Percentiles rank a stretch among this genome's conserved stretches.
Conservation (phyloP, 1,140 invertebrate genomes). For the Yoshiicerus persimilis region DNA sequence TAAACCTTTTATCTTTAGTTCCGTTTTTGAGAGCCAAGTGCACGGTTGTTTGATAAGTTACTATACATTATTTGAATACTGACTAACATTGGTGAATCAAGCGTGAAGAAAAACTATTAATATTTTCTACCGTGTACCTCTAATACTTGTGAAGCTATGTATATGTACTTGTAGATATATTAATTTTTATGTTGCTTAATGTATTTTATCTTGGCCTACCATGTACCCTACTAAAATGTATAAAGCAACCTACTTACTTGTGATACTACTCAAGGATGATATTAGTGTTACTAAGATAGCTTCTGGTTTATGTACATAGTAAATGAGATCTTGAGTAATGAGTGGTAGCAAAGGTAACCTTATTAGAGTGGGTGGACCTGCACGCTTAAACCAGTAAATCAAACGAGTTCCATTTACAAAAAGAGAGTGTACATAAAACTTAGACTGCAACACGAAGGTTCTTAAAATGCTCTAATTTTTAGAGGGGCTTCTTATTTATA, state of each 20-base stretch:
- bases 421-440: not conserved
- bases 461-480: slow-evolving; percentile 8
- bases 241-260: not conserved
- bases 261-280: not conserved
- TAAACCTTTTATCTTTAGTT: too few species aligned
- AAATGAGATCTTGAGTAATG: slow-evolving; percentile 6
- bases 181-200: not conserved
- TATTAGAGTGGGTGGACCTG: not conserved
- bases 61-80: too few species aligned
- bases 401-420: not conserved
- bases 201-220: not conserved
- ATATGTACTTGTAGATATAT: too few species aligned
- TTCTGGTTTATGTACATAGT: not conserved
- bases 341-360: slow-evolving; percentile 2
- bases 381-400: not conserved
- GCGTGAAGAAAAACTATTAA: too few species aligned
- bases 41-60: too few species aligned
- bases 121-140: too few species aligned
- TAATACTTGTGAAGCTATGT: too few species aligned
- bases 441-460: not conserved
- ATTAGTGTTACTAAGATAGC: not conserved
- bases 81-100: too few species aligned
- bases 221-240: too few species aligned
- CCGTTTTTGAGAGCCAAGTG: too few species aligned
- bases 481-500: not conserved